Evolutionary conservation across 2,797 vertebrate species (phyloP), one percentile per base, ranked within the genome.

Genomic region (Enteromius viviparus): DNA sequence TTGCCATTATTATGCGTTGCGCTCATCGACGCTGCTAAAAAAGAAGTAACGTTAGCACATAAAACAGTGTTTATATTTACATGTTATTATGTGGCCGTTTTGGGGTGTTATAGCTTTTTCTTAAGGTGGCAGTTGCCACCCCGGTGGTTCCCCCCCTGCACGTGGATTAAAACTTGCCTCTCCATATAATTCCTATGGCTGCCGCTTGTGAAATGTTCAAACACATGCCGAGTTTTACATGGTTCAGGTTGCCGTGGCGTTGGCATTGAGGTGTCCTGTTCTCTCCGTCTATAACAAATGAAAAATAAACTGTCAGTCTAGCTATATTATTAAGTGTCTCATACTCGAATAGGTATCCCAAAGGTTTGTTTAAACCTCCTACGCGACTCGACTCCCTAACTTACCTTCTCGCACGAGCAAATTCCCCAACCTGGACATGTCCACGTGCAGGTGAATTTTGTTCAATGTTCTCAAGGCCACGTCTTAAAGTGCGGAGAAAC

Each of bases 151-250:
- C 40, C 7, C 40, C 7, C 40, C 40, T 42, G 42, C 42, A 11
- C 21, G 7, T 15, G 23, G 37, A 42, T 34, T 49, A 15, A 71
- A 40, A 40, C 89, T 91, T 92, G 91, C 94, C 91, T 93, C 53
- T 91, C 88, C 12, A 93, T 62, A 40, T 78, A 85, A 69, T 86
- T 89, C 69, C 26, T 65, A 65, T 6, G 10, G 6, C 34, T 70
- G 74, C 26, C 23, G 2, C 1, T 23, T 14, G 29, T 2, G 17
- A 12, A 29, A 8, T 29, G 51, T 29, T 14, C 40, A 76, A 4
- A 19, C n/a, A 29, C 29, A 55, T 3, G 7, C 11, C 10, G 8
- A 47, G 58, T 10, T 74, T 53, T 34, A 37, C 42, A 12, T 6
- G 68, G 14, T 60, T 37, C 47, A 15, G 5, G 1, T 2, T 68